phyloP scores from a whole-genome alignment of 2,888 invertebrate genomes.

The Lasioglossum marginatum region DNA sequence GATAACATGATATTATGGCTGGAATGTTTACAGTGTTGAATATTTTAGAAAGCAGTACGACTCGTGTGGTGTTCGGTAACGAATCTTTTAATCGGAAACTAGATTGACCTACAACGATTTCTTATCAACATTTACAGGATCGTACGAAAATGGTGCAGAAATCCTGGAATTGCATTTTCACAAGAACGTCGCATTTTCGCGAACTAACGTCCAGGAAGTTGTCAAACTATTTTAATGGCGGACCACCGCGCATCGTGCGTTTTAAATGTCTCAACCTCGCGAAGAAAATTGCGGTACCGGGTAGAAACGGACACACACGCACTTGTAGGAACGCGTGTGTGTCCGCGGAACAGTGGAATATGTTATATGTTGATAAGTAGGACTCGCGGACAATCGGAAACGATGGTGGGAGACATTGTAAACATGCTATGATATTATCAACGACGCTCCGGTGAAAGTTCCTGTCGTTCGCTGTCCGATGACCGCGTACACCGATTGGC shows the following conservation, averaged over 20 bases:
- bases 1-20: neutral
- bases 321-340: neutral
- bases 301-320: neutral
- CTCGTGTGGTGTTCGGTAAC: neutral
- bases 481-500: slow-evolving; percentile 44
- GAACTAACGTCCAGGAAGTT: neutral
- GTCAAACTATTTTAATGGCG: neutral
- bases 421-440: slow-evolving; percentile 64
- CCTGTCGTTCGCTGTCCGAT: slow-evolving; percentile 47
- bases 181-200: too few species aligned
- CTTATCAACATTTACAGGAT: neutral
- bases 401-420: slow-evolving; percentile 55
- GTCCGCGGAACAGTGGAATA: slow-evolving; percentile 30
- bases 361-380: slow-evolving; percentile 45
- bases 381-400: slow-evolving; percentile 59
- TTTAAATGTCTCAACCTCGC: neutral
- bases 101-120: neutral
- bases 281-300: slow-evolving; percentile 28
- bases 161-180: too few species aligned
- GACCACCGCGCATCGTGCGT: neutral
- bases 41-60: slow-evolving; percentile 1
- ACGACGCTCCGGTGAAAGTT: slow-evolving; percentile 68
- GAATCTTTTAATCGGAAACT: neutral
- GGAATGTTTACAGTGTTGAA: neutral
- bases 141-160: neutral